A percentile compares a stretch with the other conserved stretches of the same genome.
phyloP scores from a whole-genome alignment of 2,888 invertebrate genomes.

The Tubulanus polymorphus region DNA sequence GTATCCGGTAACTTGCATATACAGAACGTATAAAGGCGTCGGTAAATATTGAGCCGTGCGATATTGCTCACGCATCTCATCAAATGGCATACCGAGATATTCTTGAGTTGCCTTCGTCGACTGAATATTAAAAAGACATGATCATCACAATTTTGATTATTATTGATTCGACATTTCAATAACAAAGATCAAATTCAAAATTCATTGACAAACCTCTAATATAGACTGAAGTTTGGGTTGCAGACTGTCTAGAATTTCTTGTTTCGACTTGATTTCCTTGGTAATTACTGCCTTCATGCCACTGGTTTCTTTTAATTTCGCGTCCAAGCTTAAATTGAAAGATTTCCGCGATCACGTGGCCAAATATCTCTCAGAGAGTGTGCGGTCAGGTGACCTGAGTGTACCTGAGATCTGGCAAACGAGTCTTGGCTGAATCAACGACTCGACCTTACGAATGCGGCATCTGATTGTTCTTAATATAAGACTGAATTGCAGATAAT shows the following conservation, averaged over 20 bases:
- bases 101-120: constrained; percentile 86
- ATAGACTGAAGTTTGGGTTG: constrained; percentile 72
- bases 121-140: constrained; percentile 51
- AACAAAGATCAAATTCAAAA: too few species aligned
- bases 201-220: constrained; percentile 61
- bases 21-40: constrained; percentile 78
- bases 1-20: constrained; percentile 78
- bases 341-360: too few species aligned
- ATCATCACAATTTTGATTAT: background rate
- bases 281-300: constrained; percentile 73
- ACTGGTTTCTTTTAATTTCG: constrained; percentile 70
- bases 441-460: too few species aligned
- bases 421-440: too few species aligned
- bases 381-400: too few species aligned
- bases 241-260: constrained; percentile 74
- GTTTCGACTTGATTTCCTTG: constrained; percentile 70
- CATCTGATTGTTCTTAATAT: too few species aligned
- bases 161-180: too few species aligned
- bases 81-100: constrained; percentile 75
- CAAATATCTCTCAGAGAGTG: too few species aligned
- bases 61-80: constrained; percentile 74
- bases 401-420: too few species aligned
- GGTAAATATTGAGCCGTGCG: constrained; percentile 65
- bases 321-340: constrained; percentile 61
- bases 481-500: too few species aligned